These are phyloP conservation scores for Mystacornis crossleyi DNA, from an alignment of 2,113 vertebrate species.

Conservation along the genomic window DNA sequence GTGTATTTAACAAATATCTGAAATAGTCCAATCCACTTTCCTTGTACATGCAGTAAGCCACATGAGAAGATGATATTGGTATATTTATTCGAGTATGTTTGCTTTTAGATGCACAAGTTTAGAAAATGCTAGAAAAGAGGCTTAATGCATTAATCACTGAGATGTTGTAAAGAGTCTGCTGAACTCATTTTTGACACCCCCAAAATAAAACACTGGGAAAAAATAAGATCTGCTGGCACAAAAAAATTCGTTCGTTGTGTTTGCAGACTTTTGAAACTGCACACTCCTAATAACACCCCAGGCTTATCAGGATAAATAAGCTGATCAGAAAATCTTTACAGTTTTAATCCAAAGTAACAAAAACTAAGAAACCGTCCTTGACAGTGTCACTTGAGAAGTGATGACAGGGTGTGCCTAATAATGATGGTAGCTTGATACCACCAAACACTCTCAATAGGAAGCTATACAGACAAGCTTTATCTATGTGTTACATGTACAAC, in stretches of 20 bases:
- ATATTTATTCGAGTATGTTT: background rate
- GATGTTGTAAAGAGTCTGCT: background rate
- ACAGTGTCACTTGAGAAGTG: background rate
- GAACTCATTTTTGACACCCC: background rate
- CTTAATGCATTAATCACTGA: background rate
- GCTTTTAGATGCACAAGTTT: background rate
- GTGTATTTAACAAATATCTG: background rate
- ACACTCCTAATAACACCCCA: background rate
- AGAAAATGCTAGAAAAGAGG: background rate
- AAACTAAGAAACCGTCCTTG: background rate
- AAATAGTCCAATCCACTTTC: background rate
- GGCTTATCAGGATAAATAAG: background rate
- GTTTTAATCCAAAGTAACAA: background rate
- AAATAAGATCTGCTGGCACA: background rate
- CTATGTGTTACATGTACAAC: background rate
- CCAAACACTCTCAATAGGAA: background rate
- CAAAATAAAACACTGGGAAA: background rate
- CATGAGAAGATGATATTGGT: rapidly evolving
- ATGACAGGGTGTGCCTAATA: background rate
- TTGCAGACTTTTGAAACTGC: background rate
- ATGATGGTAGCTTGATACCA: background rate
- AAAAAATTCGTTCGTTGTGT: background rate
- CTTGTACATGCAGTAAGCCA: background rate
- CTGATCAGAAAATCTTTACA: background rate
- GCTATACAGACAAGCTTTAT: background rate